Percentiles rank a stretch among this genome's conserved stretches.
Conservation (phyloP, 2,113 vertebrate genomes). For the Serinus canaria region DNA sequence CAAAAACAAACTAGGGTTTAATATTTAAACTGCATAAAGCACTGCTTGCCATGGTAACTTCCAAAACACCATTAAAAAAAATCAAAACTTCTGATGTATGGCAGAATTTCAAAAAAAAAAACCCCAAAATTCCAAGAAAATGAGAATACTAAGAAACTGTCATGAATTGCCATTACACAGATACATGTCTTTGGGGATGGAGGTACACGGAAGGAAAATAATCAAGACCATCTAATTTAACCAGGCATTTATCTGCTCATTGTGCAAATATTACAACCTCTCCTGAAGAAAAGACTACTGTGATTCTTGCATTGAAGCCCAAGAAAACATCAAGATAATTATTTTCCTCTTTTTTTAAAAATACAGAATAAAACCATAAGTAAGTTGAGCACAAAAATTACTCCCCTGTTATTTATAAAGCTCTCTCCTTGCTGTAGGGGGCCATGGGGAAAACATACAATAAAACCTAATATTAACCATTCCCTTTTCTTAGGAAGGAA, state of each 20-base stretch:
- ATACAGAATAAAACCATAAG: neutral
- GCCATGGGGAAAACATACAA: neutral
- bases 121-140: rapidly evolving
- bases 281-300: neutral
- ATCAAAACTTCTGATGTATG: neutral
- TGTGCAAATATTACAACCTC: neutral
- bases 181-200: neutral
- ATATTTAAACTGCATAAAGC: neutral
- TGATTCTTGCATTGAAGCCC: neutral
- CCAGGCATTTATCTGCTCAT: neutral
- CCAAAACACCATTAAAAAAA: neutral
- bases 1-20: neutral
- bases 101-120: neutral
- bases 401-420: neutral
- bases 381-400: neutral
- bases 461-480: neutral
- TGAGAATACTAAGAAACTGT: neutral
- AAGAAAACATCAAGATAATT: neutral
- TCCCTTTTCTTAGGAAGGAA: neutral
- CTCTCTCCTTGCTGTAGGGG: neutral
- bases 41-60: neutral
- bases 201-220: neutral
- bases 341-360: neutral
- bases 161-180: neutral
- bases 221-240: neutral